A percentile compares a stretch with the other conserved stretches of the same genome.
Conservation (phyloP, 1,140 invertebrate species). For the Microplitis mediator region DNA sequence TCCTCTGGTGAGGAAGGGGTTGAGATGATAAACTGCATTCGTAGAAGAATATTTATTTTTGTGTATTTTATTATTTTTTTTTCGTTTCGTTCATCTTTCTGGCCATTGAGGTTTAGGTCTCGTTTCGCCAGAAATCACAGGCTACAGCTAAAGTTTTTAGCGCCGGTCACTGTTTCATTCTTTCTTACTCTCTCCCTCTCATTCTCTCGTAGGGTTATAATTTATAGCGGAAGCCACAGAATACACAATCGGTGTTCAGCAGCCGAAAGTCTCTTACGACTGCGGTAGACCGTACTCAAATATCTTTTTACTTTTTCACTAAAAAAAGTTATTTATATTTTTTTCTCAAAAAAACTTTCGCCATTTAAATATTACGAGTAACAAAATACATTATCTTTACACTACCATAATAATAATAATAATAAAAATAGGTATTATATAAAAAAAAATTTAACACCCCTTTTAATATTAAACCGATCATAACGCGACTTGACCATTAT, state of each 20-base stretch:
- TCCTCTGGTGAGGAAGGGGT: constrained; percentile 15
- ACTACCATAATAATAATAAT: no score
- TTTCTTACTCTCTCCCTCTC: background rate
- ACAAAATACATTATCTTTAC: no score
- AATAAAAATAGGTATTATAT: background rate
- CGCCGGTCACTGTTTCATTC: constrained; percentile 20
- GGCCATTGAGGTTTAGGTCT: constrained; percentile 1
- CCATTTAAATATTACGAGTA: no score
- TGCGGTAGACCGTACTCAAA: background rate
- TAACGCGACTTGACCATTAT: background rate
- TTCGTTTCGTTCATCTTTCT: background rate
- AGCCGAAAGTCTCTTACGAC: background rate
- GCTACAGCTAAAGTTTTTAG: constrained; percentile 16
- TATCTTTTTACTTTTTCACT: background rate
- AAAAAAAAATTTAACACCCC: constrained; percentile 7
- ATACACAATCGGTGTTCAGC: constrained; percentile 6
- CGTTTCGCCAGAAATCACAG: constrained; percentile 45
- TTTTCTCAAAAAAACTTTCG: no score
- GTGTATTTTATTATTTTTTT: background rate
- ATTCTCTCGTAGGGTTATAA: constrained; percentile 47
- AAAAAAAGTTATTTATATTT: background rate
- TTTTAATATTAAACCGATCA: background rate
- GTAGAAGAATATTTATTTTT: constrained; percentile 7
- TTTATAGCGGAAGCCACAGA: constrained; percentile 49
- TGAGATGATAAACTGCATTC: constrained; percentile 8